Percentiles rank a stretch among this genome's conserved stretches.
phyloP scores from a whole-genome alignment of 2,797 vertebrate species.

The Cossypha caffra region DNA sequence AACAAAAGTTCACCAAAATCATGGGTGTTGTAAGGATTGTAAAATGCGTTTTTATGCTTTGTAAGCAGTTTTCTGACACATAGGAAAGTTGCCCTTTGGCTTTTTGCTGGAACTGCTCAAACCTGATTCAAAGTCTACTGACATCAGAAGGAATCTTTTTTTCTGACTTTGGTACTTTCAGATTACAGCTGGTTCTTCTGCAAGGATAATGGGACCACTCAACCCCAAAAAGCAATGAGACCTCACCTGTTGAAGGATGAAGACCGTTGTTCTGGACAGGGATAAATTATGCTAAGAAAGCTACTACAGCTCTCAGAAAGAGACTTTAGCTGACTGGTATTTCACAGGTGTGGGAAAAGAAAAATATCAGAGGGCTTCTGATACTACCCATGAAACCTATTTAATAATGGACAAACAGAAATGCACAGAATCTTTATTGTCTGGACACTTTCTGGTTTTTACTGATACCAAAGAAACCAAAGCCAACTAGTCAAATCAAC shows the following conservation, averaged over 20 bases:
- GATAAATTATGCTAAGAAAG: background rate
- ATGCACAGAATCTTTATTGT: background rate
- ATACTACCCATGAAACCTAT: background rate
- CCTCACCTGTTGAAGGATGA: accelerated
- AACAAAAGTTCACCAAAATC: background rate
- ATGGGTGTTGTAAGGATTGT: background rate
- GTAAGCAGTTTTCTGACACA: background rate
- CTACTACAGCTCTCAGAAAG: background rate
- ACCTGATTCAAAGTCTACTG: background rate
- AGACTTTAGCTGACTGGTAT: background rate
- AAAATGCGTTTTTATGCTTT: background rate
- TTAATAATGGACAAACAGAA: background rate
- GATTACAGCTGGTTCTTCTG: background rate
- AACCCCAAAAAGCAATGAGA: background rate
- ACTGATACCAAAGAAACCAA: background rate
- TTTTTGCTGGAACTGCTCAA: background rate
- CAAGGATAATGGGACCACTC: background rate
- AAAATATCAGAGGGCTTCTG: background rate
- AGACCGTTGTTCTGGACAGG: background rate
- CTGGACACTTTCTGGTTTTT: background rate
- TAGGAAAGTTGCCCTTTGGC: background rate
- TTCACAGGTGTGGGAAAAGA: background rate
- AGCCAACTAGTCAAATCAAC: background rate
- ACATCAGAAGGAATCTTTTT: background rate
- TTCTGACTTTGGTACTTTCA: background rate